These are phyloP conservation scores for Telenomus remus DNA, from an alignment of 1,140 invertebrate species.

Conservation along the genomic window DNA sequence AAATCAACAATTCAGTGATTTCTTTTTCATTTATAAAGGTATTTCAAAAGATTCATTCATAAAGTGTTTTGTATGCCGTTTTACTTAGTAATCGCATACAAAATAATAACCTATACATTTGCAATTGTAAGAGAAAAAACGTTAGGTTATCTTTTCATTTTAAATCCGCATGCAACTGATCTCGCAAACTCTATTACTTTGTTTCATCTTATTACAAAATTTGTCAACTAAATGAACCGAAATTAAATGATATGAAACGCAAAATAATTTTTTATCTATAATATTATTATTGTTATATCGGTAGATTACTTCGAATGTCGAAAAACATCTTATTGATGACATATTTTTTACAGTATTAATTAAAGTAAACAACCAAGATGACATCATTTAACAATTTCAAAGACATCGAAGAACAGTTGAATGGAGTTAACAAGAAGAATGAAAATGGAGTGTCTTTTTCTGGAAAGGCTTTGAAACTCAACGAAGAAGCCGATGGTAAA, in stretches of 20 bases:
- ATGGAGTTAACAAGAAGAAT: constrained; percentile 56
- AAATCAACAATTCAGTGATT: too few relatives aligned
- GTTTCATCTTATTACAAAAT: too few relatives aligned
- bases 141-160: background rate
- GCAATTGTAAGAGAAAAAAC: background rate
- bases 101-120: background rate
- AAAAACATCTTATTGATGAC: too few relatives aligned
- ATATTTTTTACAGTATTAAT: too few relatives aligned
- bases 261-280: too few relatives aligned
- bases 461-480: constrained; percentile 80
- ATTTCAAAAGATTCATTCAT: background rate
- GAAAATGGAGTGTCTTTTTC: constrained; percentile 79
- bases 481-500: constrained; percentile 81
- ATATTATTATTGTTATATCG: too few relatives aligned
- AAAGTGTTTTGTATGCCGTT: too few relatives aligned
- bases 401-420: constrained; percentile 62
- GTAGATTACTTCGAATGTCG: too few relatives aligned
- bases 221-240: too few relatives aligned
- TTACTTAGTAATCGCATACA: background rate
- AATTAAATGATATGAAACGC: too few relatives aligned
- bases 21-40: background rate
- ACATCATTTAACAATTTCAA: constrained; percentile 65
- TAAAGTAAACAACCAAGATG: constrained; percentile 41
- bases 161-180: background rate
- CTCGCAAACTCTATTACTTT: background rate